Base-by-base conservation (phyloP, 2,113 vertebrate species). In the Pluvialis apricaria region DNA sequence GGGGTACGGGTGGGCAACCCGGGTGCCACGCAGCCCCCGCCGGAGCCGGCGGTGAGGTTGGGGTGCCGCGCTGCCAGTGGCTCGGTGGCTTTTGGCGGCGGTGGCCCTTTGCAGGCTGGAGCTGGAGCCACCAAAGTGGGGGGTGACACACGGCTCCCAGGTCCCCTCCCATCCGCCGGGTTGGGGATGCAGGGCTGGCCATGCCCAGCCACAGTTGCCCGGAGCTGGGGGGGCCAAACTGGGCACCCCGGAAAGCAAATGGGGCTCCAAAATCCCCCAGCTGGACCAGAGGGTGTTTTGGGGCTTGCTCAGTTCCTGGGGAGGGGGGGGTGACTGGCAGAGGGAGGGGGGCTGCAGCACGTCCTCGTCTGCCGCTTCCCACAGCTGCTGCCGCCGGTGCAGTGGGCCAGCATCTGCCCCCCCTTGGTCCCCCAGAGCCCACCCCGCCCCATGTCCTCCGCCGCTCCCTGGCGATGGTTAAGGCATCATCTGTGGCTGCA, bases 61-160 rank as follows among this genome's bases (percentile, higher is more conserved):
- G 82, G 80, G 61, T 82, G 34, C 45, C 0, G 2, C 0, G 1
- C 32, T 12, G 11, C 36, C 3, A 2, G 47, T 2, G 2, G 10
- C 60, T 52, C 5, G 0, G 15, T 6, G 47, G 62, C n/a, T 4
- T 40, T 77, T 19, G 64, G 54, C 29, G n/a, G 36, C 0, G 0
- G 12, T 34, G 66, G 22, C 20, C 57, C 26, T 76, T 75, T 61
- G 68, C 34, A n/a, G 19, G 12, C 38, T n/a, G 51, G 45, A n/a
- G 68, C 19, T 47, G 75, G 54, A 86, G 58, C 16, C 72, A n/a
- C 38, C 51, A 42, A 70, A 25, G 40, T 5, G 3, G 3, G 25
- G 31, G 51, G 38, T 69, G 51, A 70, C 81, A 70, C 24, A 25
- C 1, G 0, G 36, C 25, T 62, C 64, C n/a, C 31, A 13, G 5